These are phyloP conservation scores for Orthosia gracilis DNA, from an alignment of 2,888 invertebrate genomes.

Conservation along the genomic window DNA sequence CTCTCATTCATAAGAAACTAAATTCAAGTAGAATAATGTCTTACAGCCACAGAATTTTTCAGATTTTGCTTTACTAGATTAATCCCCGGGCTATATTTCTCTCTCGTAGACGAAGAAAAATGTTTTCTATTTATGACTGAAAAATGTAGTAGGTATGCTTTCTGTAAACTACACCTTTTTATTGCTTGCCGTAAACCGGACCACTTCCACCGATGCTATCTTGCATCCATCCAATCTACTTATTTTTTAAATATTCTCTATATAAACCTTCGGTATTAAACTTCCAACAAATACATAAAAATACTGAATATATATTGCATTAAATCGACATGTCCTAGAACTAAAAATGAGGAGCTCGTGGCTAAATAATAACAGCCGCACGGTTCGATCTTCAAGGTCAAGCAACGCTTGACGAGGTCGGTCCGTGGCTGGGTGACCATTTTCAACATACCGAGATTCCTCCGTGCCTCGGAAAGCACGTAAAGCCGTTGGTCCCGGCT, in stretches of 20 bases:
- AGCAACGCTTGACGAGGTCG: too few relatives aligned
- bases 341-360: too few relatives aligned
- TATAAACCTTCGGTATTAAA: background rate
- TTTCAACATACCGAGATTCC: too few relatives aligned
- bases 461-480: too few relatives aligned
- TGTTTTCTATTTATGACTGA: background rate
- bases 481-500: too few relatives aligned
- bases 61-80: background rate
- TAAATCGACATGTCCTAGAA: background rate
- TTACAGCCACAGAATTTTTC: background rate
- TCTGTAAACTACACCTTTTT: background rate
- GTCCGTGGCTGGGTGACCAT: too few relatives aligned
- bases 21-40: background rate
- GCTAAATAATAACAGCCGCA: too few relatives aligned
- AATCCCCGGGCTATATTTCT: too few relatives aligned
- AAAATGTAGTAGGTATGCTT: background rate
- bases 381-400: too few relatives aligned
- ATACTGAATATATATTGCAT: slow-evolving; percentile 5
- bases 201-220: background rate
- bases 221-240: background rate
- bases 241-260: background rate
- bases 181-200: background rate
- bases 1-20: background rate
- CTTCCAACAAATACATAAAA: slow-evolving; percentile 4
- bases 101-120: background rate